Evolutionary conservation across 2,797 vertebrate species (phyloP), one percentile per base, ranked within the genome.

Genomic region (Hephaestus fuliginosus): DNA sequence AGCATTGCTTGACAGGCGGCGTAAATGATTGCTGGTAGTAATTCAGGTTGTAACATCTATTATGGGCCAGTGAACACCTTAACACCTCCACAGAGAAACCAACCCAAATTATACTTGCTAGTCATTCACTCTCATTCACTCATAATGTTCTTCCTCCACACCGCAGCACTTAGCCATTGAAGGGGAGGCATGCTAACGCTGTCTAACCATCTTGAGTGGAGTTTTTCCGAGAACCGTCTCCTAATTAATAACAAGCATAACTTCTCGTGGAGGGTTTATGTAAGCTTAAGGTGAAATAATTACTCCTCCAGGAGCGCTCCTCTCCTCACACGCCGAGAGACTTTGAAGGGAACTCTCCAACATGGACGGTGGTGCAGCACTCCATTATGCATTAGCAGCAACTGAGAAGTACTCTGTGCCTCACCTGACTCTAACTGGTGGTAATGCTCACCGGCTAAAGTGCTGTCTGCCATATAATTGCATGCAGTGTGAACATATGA

Each of bases 21-120:
- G 91, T 93, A 85, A 93, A 93, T 93, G 89, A 93, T 91, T 92
- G 89, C 85, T 89, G 2, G 78, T 80, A 70, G 83, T 92, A 91
- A 93, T 92, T 89, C 85, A 89, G 84, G 77, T 81, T 89, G 86
- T 92, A 91, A 93, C 92, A 93, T 89, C 86, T 86, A 90, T 93
- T 92, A 94, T 81, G 86, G 85, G 76, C 86, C 90, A 90, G 88
- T 89, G 89, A 89, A 90, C 90, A 91, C 88, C 87, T 80, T 84
- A 83, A 86, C 90, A 87, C 79, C 82, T 89, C 73, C 41, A 73
- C 86, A 51, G 81, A 92, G 86, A 84, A 83, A 86, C 87, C 69
- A 85, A 85, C 81, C 77, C 81, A 86, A 84, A 91, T 91, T 83
- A 88, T 77, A 86, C 88, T 70, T 70, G 90, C 88, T 84, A 93